Evolutionary conservation across 1,140 invertebrate genomes (phyloP).

Genomic region (Carcinoscorpius rotundicauda): DNA sequence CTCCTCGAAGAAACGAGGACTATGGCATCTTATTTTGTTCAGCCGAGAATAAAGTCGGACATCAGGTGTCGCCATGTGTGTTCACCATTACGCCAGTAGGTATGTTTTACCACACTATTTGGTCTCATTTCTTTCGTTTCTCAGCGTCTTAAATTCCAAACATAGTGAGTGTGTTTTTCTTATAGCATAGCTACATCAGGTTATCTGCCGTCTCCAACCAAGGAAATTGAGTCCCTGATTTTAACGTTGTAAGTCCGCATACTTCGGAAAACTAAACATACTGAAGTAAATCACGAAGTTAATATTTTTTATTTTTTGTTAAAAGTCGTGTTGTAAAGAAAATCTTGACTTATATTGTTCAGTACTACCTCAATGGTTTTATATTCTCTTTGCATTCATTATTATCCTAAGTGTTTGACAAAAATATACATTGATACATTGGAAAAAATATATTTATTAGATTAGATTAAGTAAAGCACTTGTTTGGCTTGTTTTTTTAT

Average conservation of each 20-base stretch:
- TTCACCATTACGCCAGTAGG: conserved; percentile 27
- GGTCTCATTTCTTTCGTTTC: neutral
- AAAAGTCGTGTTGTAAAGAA: no score
- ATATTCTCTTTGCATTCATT: no score
- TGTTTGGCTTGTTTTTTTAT: conserved; percentile 1
- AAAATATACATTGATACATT: neutral
- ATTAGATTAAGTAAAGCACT: neutral
- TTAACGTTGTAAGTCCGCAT: neutral
- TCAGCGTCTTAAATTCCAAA: neutral
- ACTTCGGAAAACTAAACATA: neutral
- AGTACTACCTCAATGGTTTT: no score
- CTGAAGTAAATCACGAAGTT: no score
- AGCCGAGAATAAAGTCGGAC: conserved; percentile 27
- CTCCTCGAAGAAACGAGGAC: conserved; percentile 17
- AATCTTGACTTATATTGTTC: no score
- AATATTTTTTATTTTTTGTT: no score
- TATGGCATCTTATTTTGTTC: conserved; percentile 28
- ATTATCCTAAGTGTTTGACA: neutral
- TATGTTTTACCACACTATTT: conserved; percentile 11
- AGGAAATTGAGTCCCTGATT: neutral
- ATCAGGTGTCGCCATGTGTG: conserved; percentile 25
- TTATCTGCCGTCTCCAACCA: neutral
- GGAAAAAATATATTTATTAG: conserved; percentile 1
- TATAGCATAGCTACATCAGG: neutral
- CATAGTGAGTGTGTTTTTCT: neutral